A percentile compares a stretch with the other conserved stretches of the same genome.
These are phyloP conservation scores for Cosmia pyralina DNA, from an alignment of 2,888 invertebrate species.

Conservation along the genomic window DNA sequence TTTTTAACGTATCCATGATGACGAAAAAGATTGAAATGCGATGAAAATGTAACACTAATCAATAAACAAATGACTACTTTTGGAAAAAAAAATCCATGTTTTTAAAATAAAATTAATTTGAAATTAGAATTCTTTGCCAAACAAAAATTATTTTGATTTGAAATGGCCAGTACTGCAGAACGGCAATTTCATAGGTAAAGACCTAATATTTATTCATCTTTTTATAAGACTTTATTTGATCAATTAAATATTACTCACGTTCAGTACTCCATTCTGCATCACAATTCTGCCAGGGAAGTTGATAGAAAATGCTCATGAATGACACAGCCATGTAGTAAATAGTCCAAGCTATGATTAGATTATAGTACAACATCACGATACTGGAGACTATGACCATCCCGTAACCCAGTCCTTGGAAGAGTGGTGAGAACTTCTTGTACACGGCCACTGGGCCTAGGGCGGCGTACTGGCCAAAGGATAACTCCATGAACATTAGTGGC, in stretches of 20 bases:
- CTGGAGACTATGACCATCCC: constrained; percentile 94
- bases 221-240: neutral
- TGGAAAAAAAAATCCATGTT: too few relatives aligned
- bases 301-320: constrained; percentile 91
- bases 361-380: constrained; percentile 94
- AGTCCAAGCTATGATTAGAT: constrained; percentile 94
- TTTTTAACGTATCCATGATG: too few relatives aligned
- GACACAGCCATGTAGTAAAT: constrained; percentile 92
- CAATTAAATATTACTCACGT: constrained; percentile 81
- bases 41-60: too few relatives aligned
- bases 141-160: too few relatives aligned
- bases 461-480: constrained; percentile 96
- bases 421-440: constrained; percentile 94
- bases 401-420: constrained; percentile 93
- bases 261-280: constrained; percentile 93
- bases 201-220: neutral
- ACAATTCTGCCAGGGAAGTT: constrained; percentile 93
- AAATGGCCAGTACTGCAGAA: too few relatives aligned
- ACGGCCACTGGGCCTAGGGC: constrained; percentile 94
- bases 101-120: too few relatives aligned
- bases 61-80: too few relatives aligned
- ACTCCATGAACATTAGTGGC: constrained; percentile 95
- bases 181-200: too few relatives aligned
- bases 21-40: too few relatives aligned
- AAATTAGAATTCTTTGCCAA: too few relatives aligned